A percentile compares a stretch with the other conserved stretches of the same genome.
Conservation (phyloP, 2,113 vertebrate genomes). For the Synchiropus splendidus region DNA sequence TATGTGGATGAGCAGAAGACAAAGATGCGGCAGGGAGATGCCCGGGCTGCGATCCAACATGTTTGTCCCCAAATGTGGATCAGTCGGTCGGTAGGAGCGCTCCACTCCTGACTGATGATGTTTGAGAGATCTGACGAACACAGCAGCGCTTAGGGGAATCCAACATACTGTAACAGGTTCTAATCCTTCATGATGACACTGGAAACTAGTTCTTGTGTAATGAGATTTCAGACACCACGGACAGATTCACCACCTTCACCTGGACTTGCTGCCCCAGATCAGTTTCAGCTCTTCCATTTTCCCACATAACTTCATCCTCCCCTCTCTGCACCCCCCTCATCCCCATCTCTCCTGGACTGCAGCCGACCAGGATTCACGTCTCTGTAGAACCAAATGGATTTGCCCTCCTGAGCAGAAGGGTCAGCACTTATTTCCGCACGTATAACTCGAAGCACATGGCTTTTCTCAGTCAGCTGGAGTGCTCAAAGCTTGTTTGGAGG, state of each 20-base stretch:
- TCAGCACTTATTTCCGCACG: constrained; percentile 77
- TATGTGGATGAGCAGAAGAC: constrained; percentile 35
- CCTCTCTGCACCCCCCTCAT: constrained; percentile 24
- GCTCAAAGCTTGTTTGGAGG: no score
- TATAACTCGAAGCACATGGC: constrained; percentile 79
- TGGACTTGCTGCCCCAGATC: background rate
- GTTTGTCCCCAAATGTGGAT: constrained; percentile 23
- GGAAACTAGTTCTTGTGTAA: no score
- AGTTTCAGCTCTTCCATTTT: constrained; percentile 9
- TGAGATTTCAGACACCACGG: no score
- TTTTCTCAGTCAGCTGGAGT: constrained; percentile 32
- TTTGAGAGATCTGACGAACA: no score
- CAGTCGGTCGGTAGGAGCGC: background rate
- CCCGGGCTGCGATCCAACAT: constrained; percentile 8
- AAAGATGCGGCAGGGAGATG: constrained; percentile 14
- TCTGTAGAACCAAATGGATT: constrained; percentile 51
- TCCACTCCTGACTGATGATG: no score
- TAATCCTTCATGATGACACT: no score
- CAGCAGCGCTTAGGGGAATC: no score
- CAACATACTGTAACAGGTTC: no score
- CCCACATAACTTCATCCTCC: background rate
- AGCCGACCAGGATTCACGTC: constrained; percentile 12
- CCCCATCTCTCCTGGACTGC: constrained; percentile 12
- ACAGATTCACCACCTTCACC: background rate
- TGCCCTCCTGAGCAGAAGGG: constrained; percentile 65